These are phyloP conservation scores for Riparia riparia DNA, from an alignment of 2,113 vertebrate species.

Conservation along the genomic window DNA sequence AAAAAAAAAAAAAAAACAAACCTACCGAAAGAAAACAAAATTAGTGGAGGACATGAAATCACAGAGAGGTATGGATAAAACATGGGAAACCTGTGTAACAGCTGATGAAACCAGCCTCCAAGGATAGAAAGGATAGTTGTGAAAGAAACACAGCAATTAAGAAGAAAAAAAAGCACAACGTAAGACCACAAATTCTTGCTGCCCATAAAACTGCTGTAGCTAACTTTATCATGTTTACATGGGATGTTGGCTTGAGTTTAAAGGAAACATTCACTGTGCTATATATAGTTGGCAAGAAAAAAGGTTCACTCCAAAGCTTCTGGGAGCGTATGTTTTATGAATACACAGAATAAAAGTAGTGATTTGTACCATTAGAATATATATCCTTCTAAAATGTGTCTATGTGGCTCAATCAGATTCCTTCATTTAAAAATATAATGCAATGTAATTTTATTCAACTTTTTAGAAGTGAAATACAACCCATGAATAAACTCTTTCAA, in stretches of 20 bases:
- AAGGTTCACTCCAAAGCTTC: constrained; percentile 21
- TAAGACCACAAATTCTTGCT: constrained; percentile 13
- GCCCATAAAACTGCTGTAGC: constrained; percentile 10
- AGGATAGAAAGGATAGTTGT: background rate
- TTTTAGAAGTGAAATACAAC: constrained; percentile 67
- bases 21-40: background rate
- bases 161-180: background rate
- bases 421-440: constrained; percentile 64
- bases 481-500: constrained; percentile 74
- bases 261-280: constrained; percentile 17
- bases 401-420: constrained; percentile 54
- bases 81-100: background rate
- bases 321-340: constrained; percentile 48
- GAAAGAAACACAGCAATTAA: background rate
- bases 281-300: constrained; percentile 38
- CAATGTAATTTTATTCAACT: constrained; percentile 67
- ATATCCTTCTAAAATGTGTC: constrained; percentile 48
- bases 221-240: constrained; percentile 46
- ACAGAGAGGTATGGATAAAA: background rate
- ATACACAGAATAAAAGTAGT: constrained; percentile 63
- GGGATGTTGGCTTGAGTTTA: background rate
- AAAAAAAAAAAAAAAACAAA: constrained; percentile 17
- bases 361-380: constrained; percentile 62
- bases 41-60: background rate
- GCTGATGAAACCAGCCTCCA: background rate